Percentiles rank a stretch among this genome's conserved stretches.
Conservation (phyloP, 92 coral and sea anemone species). For the Umimayanthus chanpuru region DNA sequence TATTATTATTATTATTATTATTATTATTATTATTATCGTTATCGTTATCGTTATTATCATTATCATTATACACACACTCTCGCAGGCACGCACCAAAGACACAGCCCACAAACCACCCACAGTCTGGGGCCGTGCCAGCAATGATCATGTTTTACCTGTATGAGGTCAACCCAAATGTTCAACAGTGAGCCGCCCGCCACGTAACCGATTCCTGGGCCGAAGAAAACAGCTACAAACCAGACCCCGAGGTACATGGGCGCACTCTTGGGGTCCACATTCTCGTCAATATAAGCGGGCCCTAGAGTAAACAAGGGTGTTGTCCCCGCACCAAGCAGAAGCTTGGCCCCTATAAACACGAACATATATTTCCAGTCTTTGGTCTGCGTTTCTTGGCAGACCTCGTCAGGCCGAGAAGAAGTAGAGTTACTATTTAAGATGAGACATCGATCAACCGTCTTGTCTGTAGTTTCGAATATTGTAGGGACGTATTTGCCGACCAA, state of each 20-base stretch:
- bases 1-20: no score
- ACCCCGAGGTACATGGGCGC: conserved; percentile 99
- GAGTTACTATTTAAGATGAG: conserved; percentile 40
- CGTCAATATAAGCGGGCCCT: conserved; percentile 98
- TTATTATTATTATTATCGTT: no score
- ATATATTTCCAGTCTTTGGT: conserved; percentile 96
- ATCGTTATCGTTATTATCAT: no score
- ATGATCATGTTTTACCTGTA: conserved; percentile 66
- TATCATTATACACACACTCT: not conserved
- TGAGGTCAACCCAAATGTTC: conserved; percentile 94
- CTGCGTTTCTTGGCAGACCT: conserved; percentile 67
- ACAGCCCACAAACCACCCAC: not conserved
- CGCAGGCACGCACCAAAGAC: not conserved
- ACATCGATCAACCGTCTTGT: conserved; percentile 59
- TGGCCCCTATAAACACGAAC: conserved; percentile 97
- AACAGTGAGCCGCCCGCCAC: conserved; percentile 97
- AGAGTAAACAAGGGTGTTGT: conserved; percentile 95
- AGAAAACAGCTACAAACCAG: conserved; percentile 97
- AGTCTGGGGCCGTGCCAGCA: not conserved
- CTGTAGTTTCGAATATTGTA: conserved; percentile 55
- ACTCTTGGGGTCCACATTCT: conserved; percentile 88
- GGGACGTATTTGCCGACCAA: conserved; percentile 93
- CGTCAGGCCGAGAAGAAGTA: conserved; percentile 52
- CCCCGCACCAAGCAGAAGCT: conserved; percentile 93
- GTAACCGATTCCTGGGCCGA: conserved; percentile 99